These are phyloP conservation scores for Channa striata DNA, from an alignment of 2,797 vertebrate species.

Conservation along the genomic window DNA sequence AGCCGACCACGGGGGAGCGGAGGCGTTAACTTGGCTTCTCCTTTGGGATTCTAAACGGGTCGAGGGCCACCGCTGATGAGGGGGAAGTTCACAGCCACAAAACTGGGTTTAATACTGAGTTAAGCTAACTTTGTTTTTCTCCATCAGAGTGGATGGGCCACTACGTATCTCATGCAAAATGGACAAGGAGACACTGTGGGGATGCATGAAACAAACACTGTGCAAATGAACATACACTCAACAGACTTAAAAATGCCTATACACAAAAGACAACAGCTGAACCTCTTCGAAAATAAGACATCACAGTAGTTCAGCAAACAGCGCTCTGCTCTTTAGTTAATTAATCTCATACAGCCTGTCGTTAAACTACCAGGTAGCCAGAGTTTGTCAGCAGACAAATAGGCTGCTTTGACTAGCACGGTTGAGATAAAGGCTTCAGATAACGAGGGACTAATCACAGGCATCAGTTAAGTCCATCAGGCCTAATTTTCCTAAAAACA, in stretches of 20 bases:
- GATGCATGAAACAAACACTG: conserved; percentile 27
- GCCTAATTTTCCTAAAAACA: conserved; percentile 78
- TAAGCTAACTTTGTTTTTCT: conserved; percentile 57
- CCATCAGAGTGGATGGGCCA: conserved; percentile 6
- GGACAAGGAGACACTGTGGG: conserved; percentile 32
- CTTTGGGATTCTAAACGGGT: conserved; percentile 71
- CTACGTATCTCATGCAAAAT: conserved; percentile 32
- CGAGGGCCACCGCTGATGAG: conserved; percentile 45
- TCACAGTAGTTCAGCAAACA: conserved; percentile 62
- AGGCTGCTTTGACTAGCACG: conserved; percentile 74
- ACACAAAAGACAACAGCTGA: conserved; percentile 19
- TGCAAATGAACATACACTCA: conserved; percentile 26
- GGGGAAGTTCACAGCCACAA: conserved; percentile 41
- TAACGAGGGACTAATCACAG: conserved; percentile 82
- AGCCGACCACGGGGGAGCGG: conserved; percentile 70
- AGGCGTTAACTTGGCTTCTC: conserved; percentile 75
- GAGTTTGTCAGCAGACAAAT: conserved; percentile 77
- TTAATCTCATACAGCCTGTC: conserved; percentile 73
- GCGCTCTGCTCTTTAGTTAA: conserved; percentile 77
- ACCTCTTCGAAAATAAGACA: conserved; percentile 51
- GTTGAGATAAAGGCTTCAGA: conserved; percentile 78
- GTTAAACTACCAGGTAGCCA: conserved; percentile 62
- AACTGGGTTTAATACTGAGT: conserved; percentile 51
- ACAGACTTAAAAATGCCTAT: background rate
- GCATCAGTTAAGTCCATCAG: conserved; percentile 73